These are phyloP conservation scores for Paramuricea clavata DNA, from an alignment of 92 coral and sea anemone genomes.

Conservation along the genomic window DNA sequence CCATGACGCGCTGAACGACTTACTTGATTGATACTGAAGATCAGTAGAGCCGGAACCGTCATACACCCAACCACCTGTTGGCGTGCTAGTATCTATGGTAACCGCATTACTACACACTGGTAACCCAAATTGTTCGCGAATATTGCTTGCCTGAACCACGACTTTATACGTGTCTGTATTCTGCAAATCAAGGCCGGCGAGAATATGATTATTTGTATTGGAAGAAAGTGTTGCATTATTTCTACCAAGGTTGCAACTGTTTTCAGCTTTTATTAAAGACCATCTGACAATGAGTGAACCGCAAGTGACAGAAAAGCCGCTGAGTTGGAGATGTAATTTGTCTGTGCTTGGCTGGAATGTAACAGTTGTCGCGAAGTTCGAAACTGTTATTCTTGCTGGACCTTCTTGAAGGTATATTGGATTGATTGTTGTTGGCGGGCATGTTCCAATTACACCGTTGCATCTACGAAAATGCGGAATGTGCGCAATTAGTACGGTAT, in stretches of 20 bases:
- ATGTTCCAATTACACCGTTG: constrained; percentile 87
- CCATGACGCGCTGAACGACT: constrained; percentile 84
- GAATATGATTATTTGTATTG: constrained; percentile 47
- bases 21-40: constrained; percentile 83
- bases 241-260: constrained; percentile 57
- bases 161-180: constrained; percentile 77
- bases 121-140: constrained; percentile 62
- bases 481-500: neutral
- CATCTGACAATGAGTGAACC: constrained; percentile 78
- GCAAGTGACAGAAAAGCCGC: constrained; percentile 75
- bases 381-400: constrained; percentile 65
- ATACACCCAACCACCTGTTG: constrained; percentile 89
- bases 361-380: constrained; percentile 56
- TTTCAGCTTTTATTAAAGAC: constrained; percentile 65
- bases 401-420: constrained; percentile 75
- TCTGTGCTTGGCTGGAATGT: constrained; percentile 75
- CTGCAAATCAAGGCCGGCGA: constrained; percentile 75
- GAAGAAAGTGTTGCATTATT: constrained; percentile 48
- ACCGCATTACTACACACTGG: constrained; percentile 78
- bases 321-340: constrained; percentile 73
- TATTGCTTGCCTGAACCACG: constrained; percentile 79
- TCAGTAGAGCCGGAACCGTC: constrained; percentile 88
- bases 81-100: constrained; percentile 86
- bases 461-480: constrained; percentile 67
- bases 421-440: constrained; percentile 78